Evolutionary conservation across 1,140 invertebrate species (phyloP).

Genomic region (Nautilus pompilius): DNA sequence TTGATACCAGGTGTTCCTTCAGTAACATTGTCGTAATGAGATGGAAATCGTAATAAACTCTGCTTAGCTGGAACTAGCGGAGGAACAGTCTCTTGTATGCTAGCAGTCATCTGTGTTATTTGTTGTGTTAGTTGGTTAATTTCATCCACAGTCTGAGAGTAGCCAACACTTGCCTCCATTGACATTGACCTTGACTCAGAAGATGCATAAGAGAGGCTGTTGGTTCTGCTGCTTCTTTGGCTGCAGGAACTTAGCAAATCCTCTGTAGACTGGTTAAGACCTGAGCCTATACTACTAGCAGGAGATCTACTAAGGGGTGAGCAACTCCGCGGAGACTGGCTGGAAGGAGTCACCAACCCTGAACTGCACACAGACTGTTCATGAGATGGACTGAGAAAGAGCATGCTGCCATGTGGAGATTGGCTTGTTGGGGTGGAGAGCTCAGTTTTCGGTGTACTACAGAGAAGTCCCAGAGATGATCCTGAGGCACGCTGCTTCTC

Average conservation of each 20-base stretch:
- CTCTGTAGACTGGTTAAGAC: constrained; percentile 36
- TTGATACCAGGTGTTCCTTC: background rate
- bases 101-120: constrained; percentile 43
- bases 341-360: constrained; percentile 13
- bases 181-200: background rate
- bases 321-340: constrained; percentile 21
- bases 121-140: constrained; percentile 45
- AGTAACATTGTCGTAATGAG: constrained; percentile 69
- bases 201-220: constrained; percentile 1
- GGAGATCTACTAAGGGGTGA: constrained; percentile 27
- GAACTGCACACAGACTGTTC: constrained; percentile 7
- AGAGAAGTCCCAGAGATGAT: constrained; percentile 14
- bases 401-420: constrained; percentile 13
- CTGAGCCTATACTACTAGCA: constrained; percentile 34
- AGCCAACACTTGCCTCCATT: background rate
- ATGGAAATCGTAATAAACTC: constrained; percentile 64
- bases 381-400: constrained; percentile 7
- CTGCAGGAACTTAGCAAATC: constrained; percentile 18
- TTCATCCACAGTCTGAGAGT: constrained; percentile 27
- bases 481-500: constrained; percentile 39
- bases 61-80: constrained; percentile 76
- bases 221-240: background rate
- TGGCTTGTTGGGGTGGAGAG: constrained; percentile 3
- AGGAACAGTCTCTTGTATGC: constrained; percentile 34
- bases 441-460: constrained; percentile 2